Evolutionary conservation across 2,888 invertebrate genomes (phyloP), one percentile per base, ranked within the genome.

Genomic region (Aethes cnicana): DNA sequence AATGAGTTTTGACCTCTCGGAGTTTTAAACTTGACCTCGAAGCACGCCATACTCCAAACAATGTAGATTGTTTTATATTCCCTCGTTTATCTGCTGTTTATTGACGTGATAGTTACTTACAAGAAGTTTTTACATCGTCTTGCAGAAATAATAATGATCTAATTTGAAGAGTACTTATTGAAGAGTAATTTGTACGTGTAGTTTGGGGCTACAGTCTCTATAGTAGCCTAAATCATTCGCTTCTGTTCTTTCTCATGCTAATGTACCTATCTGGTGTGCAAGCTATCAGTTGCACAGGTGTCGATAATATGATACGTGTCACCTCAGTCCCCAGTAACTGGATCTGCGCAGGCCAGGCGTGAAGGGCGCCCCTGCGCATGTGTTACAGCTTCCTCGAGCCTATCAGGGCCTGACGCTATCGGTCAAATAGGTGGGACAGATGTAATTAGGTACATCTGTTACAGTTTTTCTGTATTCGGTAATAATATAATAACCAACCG

Each of bases 281-380:
- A n/a, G n/a, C n/a, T n/a, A n/a, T n/a, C n/a, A n/a, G n/a, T n/a
- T n/a, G n/a, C n/a, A n/a, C n/a, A n/a, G n/a, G 30, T 32, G 12
- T 32, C 12, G 30, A 14, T 32, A n/a, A n/a, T 32, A 32, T 7
- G 12, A 39, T 23, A 21, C 3, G 36, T 37, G 28, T 50, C 43
- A 44, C 9, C 11, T 33, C 1, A 14, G 20, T 41, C 14, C 17
- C 18, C 14, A 17, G 48, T 36, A 49, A 49, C 36, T 28, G 28
- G 36, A 43, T 8, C 14, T 28, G 11, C 17, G 21, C 4, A 11
- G n/a, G 63, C 63, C 76, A 50, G 72, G 63, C 81, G 67, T 82
- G 81, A 83, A 81, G 80, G 80, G 71, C 81, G 67, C 80, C 72
- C 71, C 64, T 70, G 69, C 69, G 68, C 53, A 54, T 58, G 48